phyloP scores from a whole-genome alignment of 2,113 vertebrate genomes.

The Heloderma charlesbogerti region DNA sequence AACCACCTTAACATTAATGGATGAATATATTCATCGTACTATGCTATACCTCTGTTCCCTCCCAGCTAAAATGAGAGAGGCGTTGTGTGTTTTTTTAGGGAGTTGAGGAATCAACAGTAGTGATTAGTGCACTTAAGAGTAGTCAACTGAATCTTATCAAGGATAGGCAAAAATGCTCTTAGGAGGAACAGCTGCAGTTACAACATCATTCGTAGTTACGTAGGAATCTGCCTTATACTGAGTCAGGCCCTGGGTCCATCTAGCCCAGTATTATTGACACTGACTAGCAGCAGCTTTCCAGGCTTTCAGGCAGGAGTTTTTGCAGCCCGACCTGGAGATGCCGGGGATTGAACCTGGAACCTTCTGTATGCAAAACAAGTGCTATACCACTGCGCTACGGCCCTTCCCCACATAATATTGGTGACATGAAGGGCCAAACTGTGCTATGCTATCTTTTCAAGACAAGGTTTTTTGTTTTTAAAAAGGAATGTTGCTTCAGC shows the following conservation, averaged over 20 bases:
- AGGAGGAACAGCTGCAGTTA: slow-evolving; percentile 23
- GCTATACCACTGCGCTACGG: too few relatives aligned
- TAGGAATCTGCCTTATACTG: too few relatives aligned
- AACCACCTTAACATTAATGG: slow-evolving; percentile 14
- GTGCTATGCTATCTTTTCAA: neutral
- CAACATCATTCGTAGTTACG: slow-evolving; percentile 15
- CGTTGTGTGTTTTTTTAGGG: neutral
- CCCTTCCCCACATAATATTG: neutral
- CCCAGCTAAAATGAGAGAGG: neutral
- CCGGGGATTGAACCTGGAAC: too few relatives aligned
- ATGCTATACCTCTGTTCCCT: neutral
- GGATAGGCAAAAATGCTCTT: neutral
- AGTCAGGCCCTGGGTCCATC: too few relatives aligned
- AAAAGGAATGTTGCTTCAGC: slow-evolving; percentile 38
- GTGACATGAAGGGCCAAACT: neutral
- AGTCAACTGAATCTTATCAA: neutral
- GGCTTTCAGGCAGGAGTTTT: too few relatives aligned
- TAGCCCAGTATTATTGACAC: too few relatives aligned
- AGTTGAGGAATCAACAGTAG: slow-evolving; percentile 24
- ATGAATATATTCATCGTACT: slow-evolving; percentile 9
- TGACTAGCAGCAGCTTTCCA: too few relatives aligned
- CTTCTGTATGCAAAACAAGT: too few relatives aligned
- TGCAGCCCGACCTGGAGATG: too few relatives aligned
- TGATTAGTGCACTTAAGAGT: neutral
- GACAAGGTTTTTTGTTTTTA: neutral